Evolutionary conservation across 1,140 invertebrate genomes (phyloP).

Genomic region (Aleiodes sp.): DNA sequence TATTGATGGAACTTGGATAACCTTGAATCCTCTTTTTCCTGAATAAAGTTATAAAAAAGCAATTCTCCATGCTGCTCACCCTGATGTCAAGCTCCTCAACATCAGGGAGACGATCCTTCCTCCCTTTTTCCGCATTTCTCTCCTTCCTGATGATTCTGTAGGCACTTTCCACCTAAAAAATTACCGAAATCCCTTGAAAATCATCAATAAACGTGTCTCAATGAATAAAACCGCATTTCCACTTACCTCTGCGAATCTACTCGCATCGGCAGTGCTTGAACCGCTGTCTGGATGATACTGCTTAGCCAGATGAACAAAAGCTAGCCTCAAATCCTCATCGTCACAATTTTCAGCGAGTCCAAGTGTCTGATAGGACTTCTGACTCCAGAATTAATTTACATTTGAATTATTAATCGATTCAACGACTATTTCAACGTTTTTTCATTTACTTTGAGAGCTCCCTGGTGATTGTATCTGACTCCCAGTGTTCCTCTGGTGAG

Average conservation of each 20-base stretch:
- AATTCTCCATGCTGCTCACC: conserved; percentile 51
- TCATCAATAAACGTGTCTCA: background rate
- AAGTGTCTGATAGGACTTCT: conserved; percentile 75
- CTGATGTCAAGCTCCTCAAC: conserved; percentile 66
- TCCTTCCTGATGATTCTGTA: conserved; percentile 64
- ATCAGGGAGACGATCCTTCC: conserved; percentile 62
- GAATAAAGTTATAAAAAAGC: background rate
- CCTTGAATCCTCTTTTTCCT: background rate
- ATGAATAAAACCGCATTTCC: background rate
- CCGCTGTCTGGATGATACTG: conserved; percentile 85
- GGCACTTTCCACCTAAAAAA: conserved; percentile 66
- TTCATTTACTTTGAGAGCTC: no score
- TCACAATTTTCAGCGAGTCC: conserved; percentile 74
- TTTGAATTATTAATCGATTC: no score
- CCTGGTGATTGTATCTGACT: no score
- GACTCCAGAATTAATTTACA: no score
- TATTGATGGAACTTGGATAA: no score
- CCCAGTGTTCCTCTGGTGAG: no score
- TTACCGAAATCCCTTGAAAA: background rate
- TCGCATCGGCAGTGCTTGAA: conserved; percentile 71
- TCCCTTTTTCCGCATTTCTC: conserved; percentile 62
- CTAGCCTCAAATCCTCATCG: conserved; percentile 75
- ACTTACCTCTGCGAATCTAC: conserved; percentile 77
- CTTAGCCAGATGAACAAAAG: conserved; percentile 81
- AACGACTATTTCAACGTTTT: no score